Evolutionary conservation across 2,797 vertebrate genomes (phyloP), one percentile per base, ranked within the genome.

Genomic region (Lophotriccus pileatus): DNA sequence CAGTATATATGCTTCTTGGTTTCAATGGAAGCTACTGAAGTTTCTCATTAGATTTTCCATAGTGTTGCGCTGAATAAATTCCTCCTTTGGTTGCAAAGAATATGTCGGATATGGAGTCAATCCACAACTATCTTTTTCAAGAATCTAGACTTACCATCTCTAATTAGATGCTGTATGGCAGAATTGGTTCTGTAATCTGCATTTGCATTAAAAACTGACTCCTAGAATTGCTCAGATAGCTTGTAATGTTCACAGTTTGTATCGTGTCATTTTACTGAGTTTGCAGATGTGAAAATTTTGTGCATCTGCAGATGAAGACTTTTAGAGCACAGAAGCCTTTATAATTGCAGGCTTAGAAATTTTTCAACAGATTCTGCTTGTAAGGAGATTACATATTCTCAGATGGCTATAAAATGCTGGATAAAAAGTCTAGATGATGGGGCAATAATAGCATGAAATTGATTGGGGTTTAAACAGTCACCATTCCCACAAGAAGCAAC

Each of bases 191-290:
- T 85, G 72, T 90, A 87, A 87, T 94, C 68, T 85, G 69, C 84
- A 95, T 95, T 93, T 96, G 87, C 93, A 93, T 96, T 95, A 92
- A 95, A 89, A 97, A 85, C 75, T 85, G 73, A 90, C 89, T 94
- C 46, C 69, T 89, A 85, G 84, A 90, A 85, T 93, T 85, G 86
- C 69, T 83, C 76, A 59, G 81, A 90, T 93, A 89, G 81, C 47
- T 93, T 76, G 56, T 84, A 72, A 50, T 32, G 34, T 92, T 96
- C 91, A 67, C 69, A 69, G 74, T 89, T 94, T 91, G 49, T 83
- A 83, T 85, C 68, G 2, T 76, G 56, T 80, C 32, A 55, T 92
- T 95, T 95, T 94, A 87, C 37, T 2, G 4, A 87, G 53, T 93
- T 59, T 95, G 92, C 93, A 94, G 94, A 95, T 95, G 92, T 93